A percentile compares a stretch with the other conserved stretches of the same genome.
These are phyloP conservation scores for Bactericera cockerelli DNA, from an alignment of 1,140 invertebrate species.

Conservation along the genomic window DNA sequence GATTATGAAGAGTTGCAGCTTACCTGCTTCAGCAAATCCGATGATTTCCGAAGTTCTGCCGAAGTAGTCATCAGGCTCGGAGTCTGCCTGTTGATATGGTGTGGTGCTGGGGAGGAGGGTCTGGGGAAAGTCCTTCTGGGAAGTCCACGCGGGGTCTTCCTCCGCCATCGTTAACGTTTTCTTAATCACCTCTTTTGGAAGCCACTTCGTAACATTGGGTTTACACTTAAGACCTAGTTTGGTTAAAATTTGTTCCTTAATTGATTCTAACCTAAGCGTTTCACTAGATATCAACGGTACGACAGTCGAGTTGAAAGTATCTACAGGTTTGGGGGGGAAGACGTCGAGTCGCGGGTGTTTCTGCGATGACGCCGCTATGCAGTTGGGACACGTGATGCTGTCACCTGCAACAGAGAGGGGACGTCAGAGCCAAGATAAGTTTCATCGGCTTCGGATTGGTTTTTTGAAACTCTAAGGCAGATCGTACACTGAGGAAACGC, in stretches of 20 bases:
- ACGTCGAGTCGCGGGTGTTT: neutral
- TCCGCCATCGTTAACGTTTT: conserved; percentile 50
- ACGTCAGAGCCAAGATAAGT: too few relatives aligned
- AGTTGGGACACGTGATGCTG: neutral
- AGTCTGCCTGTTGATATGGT: conserved; percentile 23
- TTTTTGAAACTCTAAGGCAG: too few relatives aligned
- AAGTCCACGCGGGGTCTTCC: conserved; percentile 26
- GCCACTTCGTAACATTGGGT: conserved; percentile 48
- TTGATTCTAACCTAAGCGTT: conserved; percentile 43
- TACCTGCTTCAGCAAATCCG: conserved; percentile 63
- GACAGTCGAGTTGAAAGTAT: neutral
- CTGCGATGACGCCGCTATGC: neutral
- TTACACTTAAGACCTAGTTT: conserved; percentile 50
- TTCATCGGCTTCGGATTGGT: too few relatives aligned
- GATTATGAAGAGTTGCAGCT: too few relatives aligned
- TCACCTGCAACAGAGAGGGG: neutral
- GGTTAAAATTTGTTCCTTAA: conserved; percentile 56
- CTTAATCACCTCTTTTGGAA: conserved; percentile 46
- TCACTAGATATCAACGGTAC: conserved; percentile 1
- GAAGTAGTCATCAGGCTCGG: conserved; percentile 52
- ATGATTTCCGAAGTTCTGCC: conserved; percentile 65
- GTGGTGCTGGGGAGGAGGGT: conserved; percentile 16
- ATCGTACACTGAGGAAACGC: too few relatives aligned
- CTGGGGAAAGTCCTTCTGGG: conserved; percentile 3
- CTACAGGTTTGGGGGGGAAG: neutral